A percentile compares a stretch with the other conserved stretches of the same genome.
These are phyloP conservation scores for Falcunculus frontatus DNA, from an alignment of 2,113 vertebrate species.

Conservation along the genomic window DNA sequence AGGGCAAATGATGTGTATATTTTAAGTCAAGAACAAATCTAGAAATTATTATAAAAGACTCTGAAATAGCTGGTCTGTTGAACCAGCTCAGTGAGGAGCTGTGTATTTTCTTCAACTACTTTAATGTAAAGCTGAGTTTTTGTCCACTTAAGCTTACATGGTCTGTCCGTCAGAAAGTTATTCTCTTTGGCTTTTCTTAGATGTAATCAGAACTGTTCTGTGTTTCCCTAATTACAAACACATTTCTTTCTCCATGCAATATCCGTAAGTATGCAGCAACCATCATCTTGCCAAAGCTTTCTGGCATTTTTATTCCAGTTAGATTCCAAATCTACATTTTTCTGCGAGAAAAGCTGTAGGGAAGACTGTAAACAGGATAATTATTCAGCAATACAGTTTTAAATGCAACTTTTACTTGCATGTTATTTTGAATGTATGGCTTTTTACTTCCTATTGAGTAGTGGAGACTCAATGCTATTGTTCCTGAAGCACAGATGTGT, in stretches of 20 bases:
- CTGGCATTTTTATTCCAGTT: conserved; percentile 67
- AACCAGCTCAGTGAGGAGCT: neutral
- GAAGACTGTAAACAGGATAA: conserved; percentile 72
- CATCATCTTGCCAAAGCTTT: conserved; percentile 66
- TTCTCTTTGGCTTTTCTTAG: conserved; percentile 54
- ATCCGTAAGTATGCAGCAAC: conserved; percentile 63
- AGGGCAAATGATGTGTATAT: neutral
- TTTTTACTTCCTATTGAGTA: conserved; percentile 34
- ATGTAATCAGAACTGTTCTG: conserved; percentile 66
- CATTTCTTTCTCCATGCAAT: conserved; percentile 68
- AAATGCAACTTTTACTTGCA: conserved; percentile 42
- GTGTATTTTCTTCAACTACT: conserved; percentile 24
- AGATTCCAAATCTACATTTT: conserved; percentile 74
- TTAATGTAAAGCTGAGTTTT: conserved; percentile 27
- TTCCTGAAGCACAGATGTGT: conserved; percentile 13
- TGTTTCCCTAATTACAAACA: conserved; percentile 75
- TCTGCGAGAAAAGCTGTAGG: conserved; percentile 72
- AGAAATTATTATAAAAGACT: neutral
- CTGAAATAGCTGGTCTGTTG: neutral
- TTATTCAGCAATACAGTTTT: conserved; percentile 54
- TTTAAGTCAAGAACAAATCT: neutral
- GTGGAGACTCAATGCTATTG: conserved; percentile 19
- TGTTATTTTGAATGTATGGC: conserved; percentile 37
- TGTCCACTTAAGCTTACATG: conserved; percentile 44
- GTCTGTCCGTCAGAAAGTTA: conserved; percentile 65